Conservation (phyloP, 2,113 vertebrate species). For the Origma solitaria region DNA sequence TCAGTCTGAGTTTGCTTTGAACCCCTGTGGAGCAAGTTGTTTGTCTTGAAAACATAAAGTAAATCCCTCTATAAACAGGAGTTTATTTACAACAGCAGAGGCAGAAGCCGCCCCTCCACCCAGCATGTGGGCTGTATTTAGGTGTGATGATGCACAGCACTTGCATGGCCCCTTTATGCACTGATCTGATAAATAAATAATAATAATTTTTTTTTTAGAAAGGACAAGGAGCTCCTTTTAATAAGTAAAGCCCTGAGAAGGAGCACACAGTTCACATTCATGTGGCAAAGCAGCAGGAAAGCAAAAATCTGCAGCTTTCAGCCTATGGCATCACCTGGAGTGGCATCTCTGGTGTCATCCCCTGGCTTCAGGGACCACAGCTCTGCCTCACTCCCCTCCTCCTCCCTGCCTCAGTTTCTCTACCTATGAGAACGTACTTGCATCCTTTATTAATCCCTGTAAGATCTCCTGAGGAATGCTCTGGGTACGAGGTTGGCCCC, state of each 20-base stretch:
- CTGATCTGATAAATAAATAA: neutral
- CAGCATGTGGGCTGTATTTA: neutral
- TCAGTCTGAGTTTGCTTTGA: neutral
- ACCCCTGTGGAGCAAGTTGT: neutral
- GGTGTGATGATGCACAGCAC: neutral
- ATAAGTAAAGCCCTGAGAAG: neutral
- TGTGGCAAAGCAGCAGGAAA: neutral
- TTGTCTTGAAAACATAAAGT: neutral
- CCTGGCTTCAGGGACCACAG: neutral
- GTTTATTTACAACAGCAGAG: neutral
- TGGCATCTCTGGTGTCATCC: neutral
- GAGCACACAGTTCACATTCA: neutral
- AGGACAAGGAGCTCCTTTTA: neutral
- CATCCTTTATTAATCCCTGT: neutral
- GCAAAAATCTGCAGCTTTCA: neutral
- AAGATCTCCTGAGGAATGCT: neutral
- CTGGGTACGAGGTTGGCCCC: neutral
- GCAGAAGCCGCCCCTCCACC: neutral
- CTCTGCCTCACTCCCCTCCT: neutral
- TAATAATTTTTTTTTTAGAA: neutral
- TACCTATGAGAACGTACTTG: neutral
- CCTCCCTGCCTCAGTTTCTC: constrained; percentile 2
- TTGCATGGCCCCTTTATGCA: neutral
- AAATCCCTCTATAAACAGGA: neutral
- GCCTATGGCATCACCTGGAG: neutral